Base-by-base conservation (phyloP, 2,797 vertebrate species). In the Sebastes taczanowskii region DNA sequence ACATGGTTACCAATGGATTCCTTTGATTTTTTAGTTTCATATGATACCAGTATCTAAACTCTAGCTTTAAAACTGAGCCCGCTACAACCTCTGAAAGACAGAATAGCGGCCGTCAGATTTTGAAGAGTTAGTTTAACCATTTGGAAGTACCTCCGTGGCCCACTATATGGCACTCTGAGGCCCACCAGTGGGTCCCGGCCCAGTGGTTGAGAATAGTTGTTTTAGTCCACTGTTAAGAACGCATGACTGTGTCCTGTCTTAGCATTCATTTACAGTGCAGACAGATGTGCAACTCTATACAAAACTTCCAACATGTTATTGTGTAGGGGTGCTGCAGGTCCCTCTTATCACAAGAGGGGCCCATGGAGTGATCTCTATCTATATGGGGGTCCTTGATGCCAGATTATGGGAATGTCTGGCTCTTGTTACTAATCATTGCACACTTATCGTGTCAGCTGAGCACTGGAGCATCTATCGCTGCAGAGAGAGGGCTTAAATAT, bases 331-430 rank as follows among this genome's bases (percentile, higher is more conserved):
- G 8, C 66, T n/a, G 6, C 8, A 27, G 27, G 61, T 59, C 77
- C 32, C 69, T 56, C 16, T 62, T 59, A 62, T 73, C 68, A 60
- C 55, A 80, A 34, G 29, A 49, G 53, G 42, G 75, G 34, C 59
- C 70, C 63, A 4, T 4, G 6, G 11, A 30, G 22, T 20, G 80
- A 76, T 81, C 5, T 81, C 10, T 76, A 76, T 81, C 71, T 71
- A 1, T 10, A 78, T 80, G 71, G 4, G 71, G 83, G 82, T 7
- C 23, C 64, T 34, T 66, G 74, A 78, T 75, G 77, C 56, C 77
- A 82, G 74, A 83, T 80, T 73, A 25, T 73, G 25, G 18, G 16
- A 29, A 16, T 30, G 69, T 83, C 60, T 81, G 56, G 38, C 63
- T 27, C 16, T 53, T 29, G 49, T 67, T 61, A 42, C 65, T 0